Percentiles rank a stretch among this genome's conserved stretches.
phyloP scores from a whole-genome alignment of 2,113 vertebrate genomes.

The Pachypanchax playfairii region DNA sequence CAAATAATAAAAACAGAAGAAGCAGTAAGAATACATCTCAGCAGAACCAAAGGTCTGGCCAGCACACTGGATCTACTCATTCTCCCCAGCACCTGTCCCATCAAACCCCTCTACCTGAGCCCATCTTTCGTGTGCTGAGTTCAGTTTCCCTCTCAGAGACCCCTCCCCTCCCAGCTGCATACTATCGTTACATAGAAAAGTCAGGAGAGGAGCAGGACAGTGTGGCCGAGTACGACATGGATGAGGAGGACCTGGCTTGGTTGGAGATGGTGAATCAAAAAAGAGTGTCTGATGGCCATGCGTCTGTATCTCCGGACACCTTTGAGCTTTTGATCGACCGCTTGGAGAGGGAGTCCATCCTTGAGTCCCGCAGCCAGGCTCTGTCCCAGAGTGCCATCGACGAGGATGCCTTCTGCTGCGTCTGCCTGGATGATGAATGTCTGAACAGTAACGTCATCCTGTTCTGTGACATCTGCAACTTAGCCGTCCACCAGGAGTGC shows the following conservation, averaged over 20 bases:
- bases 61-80: constrained; percentile 55
- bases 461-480: constrained; percentile 98
- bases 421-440: constrained; percentile 97
- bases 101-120: constrained; percentile 86
- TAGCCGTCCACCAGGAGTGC: constrained; percentile 98
- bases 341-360: constrained; percentile 92
- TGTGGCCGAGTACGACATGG: constrained; percentile 97
- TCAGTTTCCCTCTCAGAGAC: constrained; percentile 80
- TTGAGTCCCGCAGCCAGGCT: constrained; percentile 90
- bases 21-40: constrained; percentile 76
- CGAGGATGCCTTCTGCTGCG: constrained; percentile 96
- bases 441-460: constrained; percentile 98
- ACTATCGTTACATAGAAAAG: constrained; percentile 92
- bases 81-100: constrained; percentile 70
- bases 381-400: constrained; percentile 89
- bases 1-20: constrained; percentile 84
- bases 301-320: constrained; percentile 86
- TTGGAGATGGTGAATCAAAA: constrained; percentile 97
- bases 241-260: constrained; percentile 97
- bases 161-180: constrained; percentile 84
- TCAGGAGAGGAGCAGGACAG: constrained; percentile 88
- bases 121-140: constrained; percentile 87
- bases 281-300: constrained; percentile 87
- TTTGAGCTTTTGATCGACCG: constrained; percentile 95
- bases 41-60: constrained; percentile 63